Evolutionary conservation across 2,797 vertebrate species (phyloP).

Genomic region (Distichodus sexfasciatus): DNA sequence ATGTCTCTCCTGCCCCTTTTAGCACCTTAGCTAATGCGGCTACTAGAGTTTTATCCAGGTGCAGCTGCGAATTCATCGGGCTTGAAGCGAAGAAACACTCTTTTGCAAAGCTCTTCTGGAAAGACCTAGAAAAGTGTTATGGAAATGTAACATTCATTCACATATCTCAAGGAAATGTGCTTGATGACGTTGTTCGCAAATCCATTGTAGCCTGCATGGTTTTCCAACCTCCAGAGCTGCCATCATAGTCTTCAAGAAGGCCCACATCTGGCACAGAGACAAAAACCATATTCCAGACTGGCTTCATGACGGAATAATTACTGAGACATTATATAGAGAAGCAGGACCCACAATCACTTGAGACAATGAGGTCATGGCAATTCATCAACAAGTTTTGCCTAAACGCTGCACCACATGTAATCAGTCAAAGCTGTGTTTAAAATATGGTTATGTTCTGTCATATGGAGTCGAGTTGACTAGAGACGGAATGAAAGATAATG

Average conservation of each 20-base stretch:
- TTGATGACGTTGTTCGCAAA: background rate
- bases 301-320: constrained; percentile 40
- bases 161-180: too few species aligned
- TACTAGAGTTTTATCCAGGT: too few species aligned
- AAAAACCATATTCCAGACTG: constrained; percentile 9
- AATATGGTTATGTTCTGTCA: background rate
- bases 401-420: background rate
- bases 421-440: background rate
- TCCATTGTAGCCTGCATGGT: too few species aligned
- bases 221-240: background rate
- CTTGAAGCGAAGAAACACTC: too few species aligned
- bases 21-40: too few species aligned
- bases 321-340: constrained; percentile 32
- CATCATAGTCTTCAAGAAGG: constrained; percentile 16
- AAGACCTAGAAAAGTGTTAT: too few species aligned
- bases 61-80: too few species aligned
- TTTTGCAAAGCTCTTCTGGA: too few species aligned
- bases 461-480: constrained; percentile 11
- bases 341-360: constrained; percentile 43
- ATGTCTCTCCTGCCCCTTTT: too few species aligned
- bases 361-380: constrained; percentile 33
- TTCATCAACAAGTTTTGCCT: constrained; percentile 12
- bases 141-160: background rate
- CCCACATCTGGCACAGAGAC: constrained; percentile 17
- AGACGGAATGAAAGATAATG: background rate